These are phyloP conservation scores for Hirtodrosophila cameraria DNA, from an alignment of 2,888 invertebrate species.

Conservation along the genomic window DNA sequence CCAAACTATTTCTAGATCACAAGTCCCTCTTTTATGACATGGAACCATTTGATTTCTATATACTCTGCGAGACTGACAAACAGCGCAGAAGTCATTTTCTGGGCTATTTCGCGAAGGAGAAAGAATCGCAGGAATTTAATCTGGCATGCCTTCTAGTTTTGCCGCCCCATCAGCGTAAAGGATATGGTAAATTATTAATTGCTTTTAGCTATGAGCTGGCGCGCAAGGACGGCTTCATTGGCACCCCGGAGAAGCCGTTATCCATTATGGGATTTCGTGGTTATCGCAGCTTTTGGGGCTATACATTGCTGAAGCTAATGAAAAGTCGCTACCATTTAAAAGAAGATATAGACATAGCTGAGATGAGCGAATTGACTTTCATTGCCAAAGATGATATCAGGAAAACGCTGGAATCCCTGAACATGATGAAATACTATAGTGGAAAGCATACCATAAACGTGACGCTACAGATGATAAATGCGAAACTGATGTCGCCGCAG, in stretches of 20 bases:
- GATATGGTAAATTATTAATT: slow-evolving; percentile 96
- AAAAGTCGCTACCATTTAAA: slow-evolving; percentile 94
- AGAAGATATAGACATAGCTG: slow-evolving; percentile 94
- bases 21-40: slow-evolving; percentile 99
- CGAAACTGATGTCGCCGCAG: slow-evolving; percentile 95
- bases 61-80: slow-evolving; percentile 93
- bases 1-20: slow-evolving; percentile 98
- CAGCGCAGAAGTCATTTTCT: slow-evolving; percentile 97
- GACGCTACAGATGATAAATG: slow-evolving; percentile 96
- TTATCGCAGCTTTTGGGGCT: slow-evolving; percentile 99
- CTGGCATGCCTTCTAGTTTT: slow-evolving; percentile 98
- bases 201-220: slow-evolving; percentile 98
- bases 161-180: slow-evolving; percentile 98
- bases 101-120: slow-evolving; percentile 99
- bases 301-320: slow-evolving; percentile 95
- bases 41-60: slow-evolving; percentile 98
- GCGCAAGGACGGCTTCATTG: slow-evolving; percentile 96
- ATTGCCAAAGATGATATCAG: slow-evolving; percentile 98
- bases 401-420: slow-evolving; percentile 97
- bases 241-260: slow-evolving; percentile 98
- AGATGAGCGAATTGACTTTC: slow-evolving; percentile 96
- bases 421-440: slow-evolving; percentile 99
- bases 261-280: slow-evolving; percentile 98
- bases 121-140: slow-evolving; percentile 96
- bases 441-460: slow-evolving; percentile 99